phyloP scores from a whole-genome alignment of 1,140 invertebrate species.

The Schlechtendalia chinensis region DNA sequence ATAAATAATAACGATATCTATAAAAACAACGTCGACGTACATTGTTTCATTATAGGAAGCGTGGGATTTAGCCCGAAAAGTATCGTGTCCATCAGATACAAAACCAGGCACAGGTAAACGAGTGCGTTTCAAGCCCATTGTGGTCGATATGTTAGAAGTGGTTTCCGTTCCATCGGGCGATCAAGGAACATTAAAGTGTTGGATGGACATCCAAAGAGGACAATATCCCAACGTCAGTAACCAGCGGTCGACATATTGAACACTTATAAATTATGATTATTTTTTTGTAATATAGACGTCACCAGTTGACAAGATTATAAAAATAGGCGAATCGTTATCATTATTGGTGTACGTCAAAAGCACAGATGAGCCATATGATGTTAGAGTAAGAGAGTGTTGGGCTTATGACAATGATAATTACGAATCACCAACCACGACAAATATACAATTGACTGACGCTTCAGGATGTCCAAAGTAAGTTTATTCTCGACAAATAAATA shows the following conservation, averaged over 20 bases:
- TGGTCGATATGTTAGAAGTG: slow-evolving; percentile 71
- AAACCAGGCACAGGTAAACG: slow-evolving; percentile 62
- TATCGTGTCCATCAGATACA: slow-evolving; percentile 61
- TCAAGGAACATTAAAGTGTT: slow-evolving; percentile 65
- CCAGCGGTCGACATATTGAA: not conserved
- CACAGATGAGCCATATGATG: slow-evolving; percentile 64
- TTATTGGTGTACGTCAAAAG: slow-evolving; percentile 71
- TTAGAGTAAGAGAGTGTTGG: slow-evolving; percentile 71
- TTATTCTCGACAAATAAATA: not conserved
- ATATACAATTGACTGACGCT: slow-evolving; percentile 65
- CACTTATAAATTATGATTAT: no score
- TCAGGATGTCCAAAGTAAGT: slow-evolving; percentile 67
- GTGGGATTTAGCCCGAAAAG: slow-evolving; percentile 63
- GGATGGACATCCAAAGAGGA: slow-evolving; percentile 75
- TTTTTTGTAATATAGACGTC: slow-evolving; percentile 57
- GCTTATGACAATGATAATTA: slow-evolving; percentile 69
- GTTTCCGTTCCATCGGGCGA: slow-evolving; percentile 64
- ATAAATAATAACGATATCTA: not conserved
- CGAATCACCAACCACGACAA: slow-evolving; percentile 62
- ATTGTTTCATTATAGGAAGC: slow-evolving; percentile 56
- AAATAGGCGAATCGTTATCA: slow-evolving; percentile 70
- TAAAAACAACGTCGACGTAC: no score
- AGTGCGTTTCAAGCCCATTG: slow-evolving; percentile 68
- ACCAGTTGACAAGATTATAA: slow-evolving; percentile 64
- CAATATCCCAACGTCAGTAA: slow-evolving; percentile 65